Conservation (phyloP, 2,888 invertebrate genomes). For the Harpalus rufipes region DNA sequence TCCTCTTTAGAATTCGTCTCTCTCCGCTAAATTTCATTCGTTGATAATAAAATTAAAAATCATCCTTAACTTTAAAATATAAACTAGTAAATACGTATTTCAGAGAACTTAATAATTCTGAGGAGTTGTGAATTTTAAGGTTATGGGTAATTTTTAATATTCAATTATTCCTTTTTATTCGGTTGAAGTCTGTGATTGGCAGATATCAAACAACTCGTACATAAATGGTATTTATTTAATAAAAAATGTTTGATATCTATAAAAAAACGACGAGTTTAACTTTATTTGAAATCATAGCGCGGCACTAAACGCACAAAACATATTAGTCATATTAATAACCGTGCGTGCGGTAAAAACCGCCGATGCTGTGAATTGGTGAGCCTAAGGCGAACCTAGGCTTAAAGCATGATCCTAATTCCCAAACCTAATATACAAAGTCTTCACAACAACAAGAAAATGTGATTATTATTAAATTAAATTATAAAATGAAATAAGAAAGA, state of each 20-base stretch:
- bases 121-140: too few relatives aligned
- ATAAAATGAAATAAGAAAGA: conserved; percentile 76
- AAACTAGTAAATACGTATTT: too few relatives aligned
- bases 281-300: conserved; percentile 2
- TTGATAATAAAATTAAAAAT: not conserved
- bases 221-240: conserved; percentile 49
- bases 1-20: conserved; percentile 49
- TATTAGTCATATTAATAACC: conserved; percentile 36
- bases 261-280: conserved; percentile 14
- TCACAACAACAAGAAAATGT: conserved; percentile 77
- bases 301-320: conserved; percentile 34
- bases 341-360: conserved; percentile 6
- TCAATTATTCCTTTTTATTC: not conserved
- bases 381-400: conserved; percentile 7
- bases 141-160: not conserved
- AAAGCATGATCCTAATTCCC: conserved; percentile 65
- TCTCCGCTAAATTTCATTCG: conserved; percentile 15
- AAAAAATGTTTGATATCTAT: conserved; percentile 49
- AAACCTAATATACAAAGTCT: conserved; percentile 74
- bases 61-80: too few relatives aligned
- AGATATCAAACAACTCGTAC: conserved; percentile 61
- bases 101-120: too few relatives aligned
- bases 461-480: conserved; percentile 77
- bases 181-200: conserved; percentile 65
- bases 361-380: conserved; percentile 4